phyloP scores from a whole-genome alignment of 2,113 vertebrate genomes.

The Hucho hucho region DNA sequence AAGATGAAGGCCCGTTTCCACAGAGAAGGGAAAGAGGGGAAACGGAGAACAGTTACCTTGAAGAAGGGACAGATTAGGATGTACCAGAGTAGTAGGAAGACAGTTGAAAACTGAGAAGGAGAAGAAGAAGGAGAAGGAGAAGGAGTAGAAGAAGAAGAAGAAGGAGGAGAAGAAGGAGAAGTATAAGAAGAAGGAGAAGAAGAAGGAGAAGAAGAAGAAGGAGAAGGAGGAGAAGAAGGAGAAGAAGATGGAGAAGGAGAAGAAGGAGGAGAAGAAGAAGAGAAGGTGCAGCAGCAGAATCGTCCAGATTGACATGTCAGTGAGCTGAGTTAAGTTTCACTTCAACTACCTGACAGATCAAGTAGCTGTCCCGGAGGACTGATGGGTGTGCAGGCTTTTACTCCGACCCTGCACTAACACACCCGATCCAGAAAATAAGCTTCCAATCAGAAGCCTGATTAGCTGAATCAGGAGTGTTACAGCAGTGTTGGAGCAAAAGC shows the following conservation, averaged over 20 bases:
- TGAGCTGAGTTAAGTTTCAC: background rate
- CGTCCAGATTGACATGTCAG: background rate
- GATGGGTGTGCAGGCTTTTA: too few species aligned
- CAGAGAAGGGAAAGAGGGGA: background rate
- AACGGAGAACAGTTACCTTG: slow-evolving; percentile 20
- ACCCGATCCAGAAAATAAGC: too few species aligned
- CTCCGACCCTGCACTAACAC: too few species aligned
- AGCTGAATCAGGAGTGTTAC: too few species aligned
- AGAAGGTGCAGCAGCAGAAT: background rate
- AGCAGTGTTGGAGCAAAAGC: too few species aligned
- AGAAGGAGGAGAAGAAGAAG: background rate
- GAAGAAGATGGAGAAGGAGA: background rate
- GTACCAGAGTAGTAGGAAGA: slow-evolving; percentile 34
- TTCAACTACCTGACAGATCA: background rate
- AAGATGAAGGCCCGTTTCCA: background rate
- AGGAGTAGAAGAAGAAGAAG: too few species aligned
- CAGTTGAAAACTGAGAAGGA: slow-evolving; percentile 35
- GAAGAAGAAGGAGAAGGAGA: background rate
- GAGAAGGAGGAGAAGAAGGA: background rate
- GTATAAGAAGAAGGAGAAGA: background rate
- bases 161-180: background rate
- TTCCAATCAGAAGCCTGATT: too few species aligned
- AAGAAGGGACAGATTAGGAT: slow-evolving; percentile 29
- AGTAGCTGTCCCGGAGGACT: too few species aligned
- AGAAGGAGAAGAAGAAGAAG: slow-evolving; percentile 1